These are phyloP conservation scores for Rhizomys pruinosus DNA, from an alignment of 2,113 vertebrate genomes.

Conservation along the genomic window DNA sequence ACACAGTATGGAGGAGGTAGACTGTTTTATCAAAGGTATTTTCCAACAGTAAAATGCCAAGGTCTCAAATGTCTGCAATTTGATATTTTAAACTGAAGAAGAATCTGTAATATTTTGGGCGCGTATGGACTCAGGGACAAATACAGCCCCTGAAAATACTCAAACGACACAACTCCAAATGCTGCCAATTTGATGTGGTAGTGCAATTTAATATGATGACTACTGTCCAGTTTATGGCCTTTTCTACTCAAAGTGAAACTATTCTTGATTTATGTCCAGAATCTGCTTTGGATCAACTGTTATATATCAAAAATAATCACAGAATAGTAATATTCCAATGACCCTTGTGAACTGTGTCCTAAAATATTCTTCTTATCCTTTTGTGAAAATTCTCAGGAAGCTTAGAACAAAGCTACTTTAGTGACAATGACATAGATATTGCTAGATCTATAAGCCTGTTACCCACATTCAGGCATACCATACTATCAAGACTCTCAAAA, in stretches of 20 bases:
- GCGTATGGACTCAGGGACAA: background rate
- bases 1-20: background rate
- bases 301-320: slow-evolving; percentile 67
- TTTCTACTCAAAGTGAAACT: slow-evolving; percentile 54
- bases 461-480: background rate
- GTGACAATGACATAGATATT: background rate
- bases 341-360: slow-evolving; percentile 32
- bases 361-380: slow-evolving; percentile 47
- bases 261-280: slow-evolving; percentile 59
- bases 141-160: too few relatives aligned
- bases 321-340: slow-evolving; percentile 55
- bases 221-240: slow-evolving; percentile 33
- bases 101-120: slow-evolving; percentile 54
- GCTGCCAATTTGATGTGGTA: background rate
- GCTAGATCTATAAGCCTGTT: background rate
- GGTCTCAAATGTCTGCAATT: slow-evolving; percentile 51
- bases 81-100: slow-evolving; percentile 58
- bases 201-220: slow-evolving; percentile 65
- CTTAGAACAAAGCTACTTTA: background rate
- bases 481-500: background rate
- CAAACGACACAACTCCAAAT: background rate
- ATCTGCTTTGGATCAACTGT: slow-evolving; percentile 55
- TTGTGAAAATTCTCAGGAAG: slow-evolving; percentile 29
- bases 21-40: background rate
- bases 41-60: slow-evolving; percentile 33